Conservation (phyloP, 2,888 invertebrate species). For the Tetragonula carbonaria region DNA sequence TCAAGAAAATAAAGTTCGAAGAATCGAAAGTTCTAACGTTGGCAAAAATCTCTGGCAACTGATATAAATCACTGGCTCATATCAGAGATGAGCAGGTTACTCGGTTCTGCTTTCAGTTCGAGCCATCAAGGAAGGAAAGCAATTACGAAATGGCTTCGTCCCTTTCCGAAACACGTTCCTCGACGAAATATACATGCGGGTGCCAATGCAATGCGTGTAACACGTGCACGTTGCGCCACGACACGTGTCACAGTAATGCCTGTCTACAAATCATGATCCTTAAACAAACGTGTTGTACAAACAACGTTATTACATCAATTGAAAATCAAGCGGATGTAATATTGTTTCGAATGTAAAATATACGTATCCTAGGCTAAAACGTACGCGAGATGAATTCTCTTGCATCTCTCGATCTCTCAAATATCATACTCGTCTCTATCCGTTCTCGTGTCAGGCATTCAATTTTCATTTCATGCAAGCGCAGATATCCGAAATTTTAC, state of each 20-base stretch:
- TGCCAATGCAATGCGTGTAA: constrained; percentile 9
- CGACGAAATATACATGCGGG: constrained; percentile 14
- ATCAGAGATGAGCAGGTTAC: constrained; percentile 11
- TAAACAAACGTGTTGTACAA: not conserved
- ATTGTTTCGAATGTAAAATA: not conserved
- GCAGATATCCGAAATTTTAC: not conserved
- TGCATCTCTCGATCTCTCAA: not conserved
- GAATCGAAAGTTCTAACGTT: constrained; percentile 8
- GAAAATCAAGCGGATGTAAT: not conserved
- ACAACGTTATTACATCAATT: not conserved
- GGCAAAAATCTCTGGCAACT: not conserved
- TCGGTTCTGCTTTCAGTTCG: constrained; percentile 7
- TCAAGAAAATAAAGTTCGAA: constrained; percentile 7
- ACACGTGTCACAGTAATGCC: constrained; percentile 31
- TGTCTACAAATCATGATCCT: constrained; percentile 1
- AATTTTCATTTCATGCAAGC: not conserved
- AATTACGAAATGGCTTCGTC: constrained; percentile 53
- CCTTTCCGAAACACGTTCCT: constrained; percentile 23
- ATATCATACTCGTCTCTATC: not conserved
- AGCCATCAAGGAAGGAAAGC: constrained; percentile 39
- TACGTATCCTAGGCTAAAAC: not conserved
- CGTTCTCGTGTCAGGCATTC: not conserved
- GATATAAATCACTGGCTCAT: constrained; percentile 38
- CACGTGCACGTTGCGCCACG: not conserved
- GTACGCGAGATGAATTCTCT: not conserved